phyloP scores from a whole-genome alignment of 2,888 invertebrate genomes.

The Ophioninae sp. region DNA sequence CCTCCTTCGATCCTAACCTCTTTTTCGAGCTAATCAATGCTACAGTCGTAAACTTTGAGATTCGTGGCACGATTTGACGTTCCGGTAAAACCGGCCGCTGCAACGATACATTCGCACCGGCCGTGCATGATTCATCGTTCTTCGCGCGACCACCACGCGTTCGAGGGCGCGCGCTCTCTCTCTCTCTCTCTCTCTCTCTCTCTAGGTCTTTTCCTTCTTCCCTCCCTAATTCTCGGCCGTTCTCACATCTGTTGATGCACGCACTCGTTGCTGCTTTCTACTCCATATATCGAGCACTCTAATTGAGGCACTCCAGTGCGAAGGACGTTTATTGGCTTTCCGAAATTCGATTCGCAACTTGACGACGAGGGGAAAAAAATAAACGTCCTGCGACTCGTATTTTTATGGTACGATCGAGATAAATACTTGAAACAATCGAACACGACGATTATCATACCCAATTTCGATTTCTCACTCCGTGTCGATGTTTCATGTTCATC shows the following conservation, averaged over 20 bases:
- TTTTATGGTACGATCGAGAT: too few relatives aligned
- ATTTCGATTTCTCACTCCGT: too few relatives aligned
- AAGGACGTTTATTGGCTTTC: conserved; percentile 20
- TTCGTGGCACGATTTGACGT: not conserved
- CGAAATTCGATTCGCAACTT: not conserved
- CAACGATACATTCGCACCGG: not conserved
- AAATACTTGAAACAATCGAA: not conserved
- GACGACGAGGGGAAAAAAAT: not conserved
- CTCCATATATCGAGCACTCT: not conserved
- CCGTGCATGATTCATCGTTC: conserved; percentile 19
- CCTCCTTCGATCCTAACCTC: not conserved
- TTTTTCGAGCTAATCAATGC: not conserved
- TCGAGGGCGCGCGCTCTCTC: not conserved
- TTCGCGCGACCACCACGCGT: not conserved
- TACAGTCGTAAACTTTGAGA: not conserved
- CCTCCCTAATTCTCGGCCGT: not conserved
- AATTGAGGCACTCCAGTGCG: not conserved
- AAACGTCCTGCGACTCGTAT: not conserved
- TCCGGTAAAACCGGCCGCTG: not conserved
- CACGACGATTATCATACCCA: too few relatives aligned
- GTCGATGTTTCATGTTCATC: not conserved
- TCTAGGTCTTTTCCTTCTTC: not conserved
- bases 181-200: conserved; percentile 12
- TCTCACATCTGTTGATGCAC: conserved; percentile 15
- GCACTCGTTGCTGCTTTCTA: conserved; percentile 6